Evolutionary conservation across 2,797 vertebrate species (phyloP).

Genomic region (Anguilla obscura): DNA sequence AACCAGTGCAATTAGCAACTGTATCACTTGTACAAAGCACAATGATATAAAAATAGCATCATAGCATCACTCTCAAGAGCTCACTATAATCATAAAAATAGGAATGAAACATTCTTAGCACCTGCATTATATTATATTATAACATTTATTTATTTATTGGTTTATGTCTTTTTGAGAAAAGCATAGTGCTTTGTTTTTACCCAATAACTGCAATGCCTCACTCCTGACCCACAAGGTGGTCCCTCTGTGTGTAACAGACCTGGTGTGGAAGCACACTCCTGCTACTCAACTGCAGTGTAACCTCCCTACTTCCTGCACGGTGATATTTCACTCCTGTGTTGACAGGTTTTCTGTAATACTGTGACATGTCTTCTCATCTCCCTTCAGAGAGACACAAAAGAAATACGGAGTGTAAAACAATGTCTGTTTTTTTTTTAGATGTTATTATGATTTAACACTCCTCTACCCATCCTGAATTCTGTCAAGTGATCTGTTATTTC

Average conservation of each 20-base stretch:
- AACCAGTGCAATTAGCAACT: no score
- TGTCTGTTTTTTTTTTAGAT: not conserved
- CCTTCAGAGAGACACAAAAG: not conserved
- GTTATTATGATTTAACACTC: not conserved
- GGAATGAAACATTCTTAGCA: not conserved
- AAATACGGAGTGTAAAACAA: not conserved
- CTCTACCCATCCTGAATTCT: not conserved
- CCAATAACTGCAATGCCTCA: not conserved
- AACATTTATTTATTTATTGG: not conserved
- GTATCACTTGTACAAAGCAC: no score
- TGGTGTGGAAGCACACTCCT: not conserved
- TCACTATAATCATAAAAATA: not conserved
- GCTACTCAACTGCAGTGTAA: not conserved
- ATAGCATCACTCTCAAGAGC: no score
- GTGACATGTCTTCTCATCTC: constrained; percentile 1
- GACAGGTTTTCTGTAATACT: not conserved
- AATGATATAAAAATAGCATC: no score
- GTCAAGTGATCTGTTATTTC: not conserved
- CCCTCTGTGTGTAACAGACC: not conserved
- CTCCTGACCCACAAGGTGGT: not conserved
- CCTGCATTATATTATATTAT: not conserved
- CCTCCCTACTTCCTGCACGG: not conserved
- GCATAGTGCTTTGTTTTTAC: not conserved
- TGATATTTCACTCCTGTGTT: not conserved
- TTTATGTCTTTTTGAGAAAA: not conserved